Evolutionary conservation across 2,888 invertebrate species (phyloP).

Genomic region (Cheiracanthium punctorium): DNA sequence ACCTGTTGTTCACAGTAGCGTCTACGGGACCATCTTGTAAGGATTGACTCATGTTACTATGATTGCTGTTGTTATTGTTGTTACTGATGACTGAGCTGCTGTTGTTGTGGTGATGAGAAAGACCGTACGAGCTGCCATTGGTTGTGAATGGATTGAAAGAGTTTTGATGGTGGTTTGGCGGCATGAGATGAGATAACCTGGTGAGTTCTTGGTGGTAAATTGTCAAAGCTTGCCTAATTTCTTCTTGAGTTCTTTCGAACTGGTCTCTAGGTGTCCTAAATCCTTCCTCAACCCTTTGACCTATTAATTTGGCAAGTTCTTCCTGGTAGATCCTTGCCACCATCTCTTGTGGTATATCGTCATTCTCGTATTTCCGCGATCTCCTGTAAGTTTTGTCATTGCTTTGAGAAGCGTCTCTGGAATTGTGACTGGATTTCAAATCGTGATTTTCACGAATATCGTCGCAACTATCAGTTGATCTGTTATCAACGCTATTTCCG

Average conservation of each 20-base stretch:
- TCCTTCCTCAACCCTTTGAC: conserved; percentile 74
- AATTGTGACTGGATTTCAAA: conserved; percentile 46
- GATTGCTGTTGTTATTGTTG: conserved; percentile 31
- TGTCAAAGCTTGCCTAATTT: conserved; percentile 91
- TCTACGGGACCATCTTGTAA: conserved; percentile 68
- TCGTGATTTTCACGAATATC: conserved; percentile 55
- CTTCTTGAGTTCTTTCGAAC: conserved; percentile 82
- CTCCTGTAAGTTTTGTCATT: conserved; percentile 77
- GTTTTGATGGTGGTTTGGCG: conserved; percentile 58
- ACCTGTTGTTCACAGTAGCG: conserved; percentile 56
- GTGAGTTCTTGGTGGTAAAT: conserved; percentile 95
- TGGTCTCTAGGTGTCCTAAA: conserved; percentile 72
- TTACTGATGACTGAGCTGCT: conserved; percentile 16
- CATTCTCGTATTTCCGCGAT: conserved; percentile 91
- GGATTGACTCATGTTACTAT: conserved; percentile 36
- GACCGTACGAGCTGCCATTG: conserved; percentile 44
- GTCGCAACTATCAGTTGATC: conserved; percentile 73
- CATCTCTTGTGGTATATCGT: conserved; percentile 97
- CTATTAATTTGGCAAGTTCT: conserved; percentile 94
- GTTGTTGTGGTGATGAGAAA: conserved; percentile 51
- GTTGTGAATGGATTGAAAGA: conserved; percentile 54
- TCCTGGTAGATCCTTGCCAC: conserved; percentile 96
- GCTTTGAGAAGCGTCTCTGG: conserved; percentile 32
- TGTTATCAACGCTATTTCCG: conserved; percentile 71
- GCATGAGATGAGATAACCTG: conserved; percentile 82